Base-by-base conservation (phyloP, 2,888 invertebrate species). In the Diachrysia chrysitis region DNA sequence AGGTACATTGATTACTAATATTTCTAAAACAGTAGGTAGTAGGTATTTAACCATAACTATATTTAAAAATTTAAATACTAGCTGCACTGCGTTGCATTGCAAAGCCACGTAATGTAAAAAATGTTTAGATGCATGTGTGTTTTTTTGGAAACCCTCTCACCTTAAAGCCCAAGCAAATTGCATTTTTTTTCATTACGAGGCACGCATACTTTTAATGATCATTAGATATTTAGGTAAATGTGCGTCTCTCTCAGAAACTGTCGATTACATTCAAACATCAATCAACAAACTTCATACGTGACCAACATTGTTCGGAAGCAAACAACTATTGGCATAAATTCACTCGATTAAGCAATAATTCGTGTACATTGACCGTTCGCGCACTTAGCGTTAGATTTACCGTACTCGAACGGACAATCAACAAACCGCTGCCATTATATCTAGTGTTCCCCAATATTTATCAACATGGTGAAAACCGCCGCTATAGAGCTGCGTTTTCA, bases 381-480 rank as follows among this genome's bases (percentile, higher is more conserved):
- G 78, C 76, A 78, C 75, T 80, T 74, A 72, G 76, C 76, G 81
- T 84, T 84, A 84, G 82, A 83, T 86, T 84, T 76, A 77, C 75
- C 63, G 74, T 74, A 78, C 81, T 81, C 73, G 64, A 76, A 76
- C 77, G 66, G 65, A 79, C 78, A 77, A 83, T 83, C 72, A 73
- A 82, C 78, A 76, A 74, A 85, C 78, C 76, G 66, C 73, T 58
- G 73, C 72, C 78, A 80, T 82, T 82, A 85, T 82, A 73, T 76
- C 76, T 77, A 77, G 71, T 79, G 60, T 67, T 63, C 86, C 85
- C 87, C 87, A 92, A 93, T 93, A 92, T 93, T 93, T 93, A 93
- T 92, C 92, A 90, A 89, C 87, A 87, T 89, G 81, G 89, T 85
- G 88, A 87, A 91, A 91, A 89, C 89, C 88, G 83, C 86, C 76